Base-by-base conservation (phyloP, 1,140 invertebrate species). In the Drosophila subobscura region DNA sequence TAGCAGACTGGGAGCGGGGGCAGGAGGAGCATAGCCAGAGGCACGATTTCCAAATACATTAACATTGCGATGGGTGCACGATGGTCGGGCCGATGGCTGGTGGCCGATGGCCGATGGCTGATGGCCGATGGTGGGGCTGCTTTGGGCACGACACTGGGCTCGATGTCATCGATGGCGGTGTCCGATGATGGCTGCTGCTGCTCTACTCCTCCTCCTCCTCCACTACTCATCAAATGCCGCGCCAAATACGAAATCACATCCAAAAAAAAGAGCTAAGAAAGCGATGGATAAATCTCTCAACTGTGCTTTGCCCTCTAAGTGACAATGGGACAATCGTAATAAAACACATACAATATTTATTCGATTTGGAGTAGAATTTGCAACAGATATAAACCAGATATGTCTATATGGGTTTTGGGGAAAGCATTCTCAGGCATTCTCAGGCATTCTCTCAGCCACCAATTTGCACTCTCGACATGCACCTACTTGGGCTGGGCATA, bases 41-140 rank as follows among this genome's bases (percentile, higher is more conserved):
- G 72, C 85, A 90, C 86, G 86, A 90, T 90, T 90, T 90, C 75
- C 86, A 90, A 90, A 89, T 77, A 83, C 86, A 90, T 90, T 84
- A 89, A 89, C 64, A 79, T 88, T 77, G 81, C 79, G 85, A 73
- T 86, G 77, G 67, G 71, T 85, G 77, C 80, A 85, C 81, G 77
- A 74, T 73, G 66, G 49, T 60, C 46, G 59, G 66, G 44, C 51
- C 41, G 58, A 51, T 37, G 33, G 44, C 27, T 12, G 56, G 23
- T 67, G 50, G 59, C 14, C 37, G 60, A 20, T 20, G 16, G 16
- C 16, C 1, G 16, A 20, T 20, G 16, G 16, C n/a, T n/a, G 16
- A 20, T 20, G 16, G 16, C 16, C 1, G 16, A 20, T 20, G 16
- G 16, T 20, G 16, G 16, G 1, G 16, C 16, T 20, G 29, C 23